phyloP scores from a whole-genome alignment of 2,797 vertebrate genomes.

The Gymnopithys bicolor region DNA sequence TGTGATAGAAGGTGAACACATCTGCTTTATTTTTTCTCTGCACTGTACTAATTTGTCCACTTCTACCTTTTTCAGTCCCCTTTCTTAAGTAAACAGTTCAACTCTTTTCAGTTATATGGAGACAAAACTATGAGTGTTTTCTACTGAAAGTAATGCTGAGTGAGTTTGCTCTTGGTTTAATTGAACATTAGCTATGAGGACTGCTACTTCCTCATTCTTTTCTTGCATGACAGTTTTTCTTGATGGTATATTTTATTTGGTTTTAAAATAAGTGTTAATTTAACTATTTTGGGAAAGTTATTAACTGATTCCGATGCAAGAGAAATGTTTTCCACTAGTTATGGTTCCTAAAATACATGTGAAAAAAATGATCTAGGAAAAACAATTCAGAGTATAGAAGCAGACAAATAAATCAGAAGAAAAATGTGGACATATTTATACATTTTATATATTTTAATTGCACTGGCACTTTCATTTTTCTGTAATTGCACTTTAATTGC shows the following conservation, averaged over 20 bases:
- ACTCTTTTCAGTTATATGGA: neutral
- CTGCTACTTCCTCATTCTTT: neutral
- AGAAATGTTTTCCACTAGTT: neutral
- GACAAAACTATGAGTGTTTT: neutral
- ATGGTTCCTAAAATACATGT: slow-evolving; percentile 18
- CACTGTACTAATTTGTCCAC: neutral
- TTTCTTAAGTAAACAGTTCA: neutral
- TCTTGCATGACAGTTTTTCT: neutral
- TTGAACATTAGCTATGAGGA: neutral
- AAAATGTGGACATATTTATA: slow-evolving; percentile 31
- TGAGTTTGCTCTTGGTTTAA: neutral
- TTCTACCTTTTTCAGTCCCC: neutral
- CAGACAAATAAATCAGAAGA: slow-evolving; percentile 14
- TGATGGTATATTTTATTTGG: neutral
- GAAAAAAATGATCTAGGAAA: neutral
- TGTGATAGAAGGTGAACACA: neutral
- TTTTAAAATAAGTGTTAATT: slow-evolving; percentile 43
- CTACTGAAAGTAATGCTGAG: neutral
- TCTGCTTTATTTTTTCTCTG: neutral
- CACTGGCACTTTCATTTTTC: slow-evolving; percentile 67
- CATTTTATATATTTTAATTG: slow-evolving; percentile 73
- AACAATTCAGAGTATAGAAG: neutral
- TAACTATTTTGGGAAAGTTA: slow-evolving; percentile 39
- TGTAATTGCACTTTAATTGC: slow-evolving; percentile 78
- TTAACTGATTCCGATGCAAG: neutral